Conservation (phyloP, 2,888 invertebrate species). For the Polydrusus cervinus region DNA sequence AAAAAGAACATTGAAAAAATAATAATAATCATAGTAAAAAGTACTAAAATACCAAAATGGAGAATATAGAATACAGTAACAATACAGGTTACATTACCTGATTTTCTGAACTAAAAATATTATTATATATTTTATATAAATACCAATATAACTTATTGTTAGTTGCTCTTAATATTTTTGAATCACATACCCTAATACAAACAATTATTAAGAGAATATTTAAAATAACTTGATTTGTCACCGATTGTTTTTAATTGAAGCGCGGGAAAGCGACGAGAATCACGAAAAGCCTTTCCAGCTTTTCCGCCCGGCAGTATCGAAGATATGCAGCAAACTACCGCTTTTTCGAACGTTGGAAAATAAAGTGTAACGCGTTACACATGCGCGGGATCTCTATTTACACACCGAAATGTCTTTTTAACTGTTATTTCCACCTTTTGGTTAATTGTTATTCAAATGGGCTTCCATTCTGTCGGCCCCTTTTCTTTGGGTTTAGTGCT, state of each 20-base stretch:
- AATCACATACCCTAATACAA: too few relatives aligned
- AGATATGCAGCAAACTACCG: conserved; percentile 40
- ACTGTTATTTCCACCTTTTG: conserved; percentile 49
- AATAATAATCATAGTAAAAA: too few relatives aligned
- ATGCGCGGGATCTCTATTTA: conserved; percentile 42
- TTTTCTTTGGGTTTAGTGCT: conserved; percentile 32
- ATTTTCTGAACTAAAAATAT: too few relatives aligned
- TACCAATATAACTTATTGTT: too few relatives aligned
- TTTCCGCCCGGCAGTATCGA: conserved; percentile 26
- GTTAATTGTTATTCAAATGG: conserved; percentile 51
- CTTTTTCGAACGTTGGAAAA: conserved; percentile 41
- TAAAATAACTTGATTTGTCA: too few relatives aligned
- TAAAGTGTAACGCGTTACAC: conserved; percentile 3
- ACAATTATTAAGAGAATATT: too few relatives aligned
- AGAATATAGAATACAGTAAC: too few relatives aligned
- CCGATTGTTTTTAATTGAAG: neutral
- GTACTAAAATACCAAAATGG: too few relatives aligned
- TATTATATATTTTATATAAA: too few relatives aligned
- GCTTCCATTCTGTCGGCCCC: conserved; percentile 26
- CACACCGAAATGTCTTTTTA: conserved; percentile 37
- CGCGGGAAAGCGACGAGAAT: conserved; percentile 33
- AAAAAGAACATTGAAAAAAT: too few relatives aligned
- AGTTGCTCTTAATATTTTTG: too few relatives aligned
- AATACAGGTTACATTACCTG: too few relatives aligned
- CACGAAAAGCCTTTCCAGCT: conserved; percentile 3